Evolutionary conservation across 2,797 vertebrate genomes (phyloP), one percentile per base, ranked within the genome.

Genomic region (Hoplostethus atlanticus): DNA sequence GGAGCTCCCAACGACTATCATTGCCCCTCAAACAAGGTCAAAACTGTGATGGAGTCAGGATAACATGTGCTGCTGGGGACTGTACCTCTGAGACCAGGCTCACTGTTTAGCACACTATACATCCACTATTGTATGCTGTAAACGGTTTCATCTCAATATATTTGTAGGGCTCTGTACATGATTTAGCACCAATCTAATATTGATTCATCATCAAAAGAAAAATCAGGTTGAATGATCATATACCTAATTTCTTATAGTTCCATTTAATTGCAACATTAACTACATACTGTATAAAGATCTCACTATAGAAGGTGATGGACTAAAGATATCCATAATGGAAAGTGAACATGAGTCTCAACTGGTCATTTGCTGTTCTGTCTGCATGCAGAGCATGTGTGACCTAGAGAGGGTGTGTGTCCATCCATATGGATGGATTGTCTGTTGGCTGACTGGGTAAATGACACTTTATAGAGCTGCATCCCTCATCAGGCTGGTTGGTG

Each of bases 11-110:
- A 76, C 61, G 68, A 73, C 81, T 82, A 86, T 92, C 86, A 90
- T 90, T 90, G 89, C 83, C 85, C 82, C 90, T 91, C 80, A 91
- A 87, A 91, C 93, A 94, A 95, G 92, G 93, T 95, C 91, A 91
- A 84, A 88, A 83, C 82, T 84, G 87, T 85, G 87, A 92, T 87
- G 83, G 88, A 90, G 80, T 71, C 76, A 63, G 64, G 63, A 88
- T 86, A 84, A 89, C 84, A 87, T 86, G 78, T 73, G 86, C 80
- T 71, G 76, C 84, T 79, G 76, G 57, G 73, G 80, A 71, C 73
- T 64, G 74, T 70, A 83, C 87, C 83, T 87, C 60, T 72, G 86
- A 91, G 90, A 88, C 64, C 71, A 42, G 34, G 68, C 71, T 54
- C 25, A 30, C 10, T 59, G 61, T 9, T 17, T 66, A 34, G 50